Base-by-base conservation (phyloP, 2,113 vertebrate genomes). In the Pelusios castaneus region DNA sequence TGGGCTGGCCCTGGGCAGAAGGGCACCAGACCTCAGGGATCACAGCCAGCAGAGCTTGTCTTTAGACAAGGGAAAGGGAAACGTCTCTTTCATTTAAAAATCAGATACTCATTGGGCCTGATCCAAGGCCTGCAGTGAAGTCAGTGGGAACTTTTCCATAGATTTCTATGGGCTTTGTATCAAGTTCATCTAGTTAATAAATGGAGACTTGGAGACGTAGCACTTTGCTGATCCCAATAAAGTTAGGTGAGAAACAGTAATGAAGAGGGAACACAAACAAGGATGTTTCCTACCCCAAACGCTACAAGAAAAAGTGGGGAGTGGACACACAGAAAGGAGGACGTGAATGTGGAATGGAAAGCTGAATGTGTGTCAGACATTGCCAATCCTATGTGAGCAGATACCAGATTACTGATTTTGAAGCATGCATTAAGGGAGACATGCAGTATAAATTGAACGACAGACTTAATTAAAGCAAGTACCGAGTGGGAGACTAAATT, bases 381-480 rank as follows among this genome's bases (percentile, higher is more conserved):
- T 92, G 93, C 88, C 87, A 95, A 84, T 93, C 91, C 89, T 95
- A 76, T 67, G 93, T 91, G 95, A 97, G 95, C 97, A 97, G 41
- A 75, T 12, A 25, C 38, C 10, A 12, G 95, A 96, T 88, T 97
- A 93, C 91, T 84, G 95, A 95, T 93, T 0, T 54, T 94, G 94
- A 96, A 96, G 95, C 91, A 92, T 88, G 93, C 73, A 89, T 90
- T 91, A 94, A 92, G 84, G 7, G 14, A 94, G 90, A 96, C 96
- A 82, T 90, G 87, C 90, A 89, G 93, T 95, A 96, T 75, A 94
- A 95, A 95, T 94, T 96, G 97, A 95, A 93, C 95, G 97, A 97
- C 96, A 97, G 96, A 97, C 95, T 97, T 96, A 95, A 97, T 96
- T 96, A 94, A 97, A 95, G 96, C 93, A 95, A 97, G 93, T 96